Conservation (phyloP, 2,888 invertebrate genomes). For the Silvanus unidentatus region DNA sequence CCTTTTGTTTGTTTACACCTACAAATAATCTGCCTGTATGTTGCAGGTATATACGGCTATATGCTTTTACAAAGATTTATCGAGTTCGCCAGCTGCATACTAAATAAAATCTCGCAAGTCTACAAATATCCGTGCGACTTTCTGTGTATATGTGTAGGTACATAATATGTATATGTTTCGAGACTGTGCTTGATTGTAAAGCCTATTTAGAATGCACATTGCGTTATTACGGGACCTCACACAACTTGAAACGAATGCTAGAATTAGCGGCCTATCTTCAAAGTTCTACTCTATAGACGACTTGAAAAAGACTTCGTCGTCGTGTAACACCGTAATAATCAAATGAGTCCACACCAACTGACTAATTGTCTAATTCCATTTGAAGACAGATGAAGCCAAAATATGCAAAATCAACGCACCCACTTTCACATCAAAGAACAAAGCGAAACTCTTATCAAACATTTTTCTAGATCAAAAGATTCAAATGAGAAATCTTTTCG, state of each 20-base stretch:
- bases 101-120: conserved; percentile 31
- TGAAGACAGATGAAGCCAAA: too few species aligned
- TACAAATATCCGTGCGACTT: conserved; percentile 16
- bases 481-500: neutral
- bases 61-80: conserved; percentile 34
- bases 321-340: too few species aligned
- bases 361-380: too few species aligned
- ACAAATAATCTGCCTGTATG: conserved; percentile 11
- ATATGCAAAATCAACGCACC: too few species aligned
- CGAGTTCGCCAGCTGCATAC: conserved; percentile 29
- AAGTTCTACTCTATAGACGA: too few species aligned
- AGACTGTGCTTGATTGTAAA: conserved; percentile 24
- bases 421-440: conserved; percentile 5
- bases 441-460: neutral
- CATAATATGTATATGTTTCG: conserved; percentile 10
- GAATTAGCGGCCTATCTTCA: conserved; percentile 18
- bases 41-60: conserved; percentile 22
- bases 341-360: too few species aligned
- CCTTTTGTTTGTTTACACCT: conserved; percentile 20
- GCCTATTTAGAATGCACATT: conserved; percentile 32
- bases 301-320: too few species aligned
- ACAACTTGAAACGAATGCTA: conserved; percentile 27
- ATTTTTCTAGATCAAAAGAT: too few species aligned
- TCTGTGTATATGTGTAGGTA: conserved; percentile 1
- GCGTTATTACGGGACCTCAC: conserved; percentile 31